phyloP scores from a whole-genome alignment of 2,797 vertebrate genomes.

The Characodon lateralis region DNA sequence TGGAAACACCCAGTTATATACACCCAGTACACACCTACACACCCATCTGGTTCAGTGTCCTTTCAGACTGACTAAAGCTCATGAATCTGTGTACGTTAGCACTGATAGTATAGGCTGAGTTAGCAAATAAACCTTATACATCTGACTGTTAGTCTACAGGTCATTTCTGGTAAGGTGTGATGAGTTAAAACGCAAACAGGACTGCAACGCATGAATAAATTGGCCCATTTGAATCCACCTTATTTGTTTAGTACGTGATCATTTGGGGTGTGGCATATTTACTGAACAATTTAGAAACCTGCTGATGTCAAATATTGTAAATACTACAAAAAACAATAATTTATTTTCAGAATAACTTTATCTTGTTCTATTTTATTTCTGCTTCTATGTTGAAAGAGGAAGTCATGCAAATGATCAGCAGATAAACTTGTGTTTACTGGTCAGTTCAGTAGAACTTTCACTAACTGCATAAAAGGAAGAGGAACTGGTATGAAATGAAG shows the following conservation, averaged over 20 bases:
- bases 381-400: not conserved
- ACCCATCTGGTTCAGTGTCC: slow-evolving; percentile 5
- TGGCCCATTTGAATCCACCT: slow-evolving; percentile 7
- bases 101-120: not conserved
- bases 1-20: slow-evolving; percentile 55
- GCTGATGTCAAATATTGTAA: not conserved
- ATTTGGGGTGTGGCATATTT: slow-evolving; percentile 20
- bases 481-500: slow-evolving; percentile 31
- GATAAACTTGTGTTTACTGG: slow-evolving; percentile 5
- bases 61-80: slow-evolving; percentile 12
- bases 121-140: not conserved
- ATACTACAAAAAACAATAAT: not conserved
- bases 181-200: slow-evolving; percentile 16
- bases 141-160: too few species aligned
- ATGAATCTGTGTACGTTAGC: not conserved
- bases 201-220: slow-evolving; percentile 15
- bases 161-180: slow-evolving; percentile 7
- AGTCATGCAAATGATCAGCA: slow-evolving; percentile 2
- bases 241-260: slow-evolving; percentile 18
- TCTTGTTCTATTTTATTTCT: not conserved
- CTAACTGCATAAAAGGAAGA: slow-evolving; percentile 28
- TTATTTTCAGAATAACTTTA: not conserved
- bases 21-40: slow-evolving; percentile 30
- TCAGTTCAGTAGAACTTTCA: not conserved
- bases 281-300: not conserved